Percentiles rank a stretch among this genome's conserved stretches.
phyloP scores from a whole-genome alignment of 2,113 vertebrate species.

The Cyrtonyx montezumae region DNA sequence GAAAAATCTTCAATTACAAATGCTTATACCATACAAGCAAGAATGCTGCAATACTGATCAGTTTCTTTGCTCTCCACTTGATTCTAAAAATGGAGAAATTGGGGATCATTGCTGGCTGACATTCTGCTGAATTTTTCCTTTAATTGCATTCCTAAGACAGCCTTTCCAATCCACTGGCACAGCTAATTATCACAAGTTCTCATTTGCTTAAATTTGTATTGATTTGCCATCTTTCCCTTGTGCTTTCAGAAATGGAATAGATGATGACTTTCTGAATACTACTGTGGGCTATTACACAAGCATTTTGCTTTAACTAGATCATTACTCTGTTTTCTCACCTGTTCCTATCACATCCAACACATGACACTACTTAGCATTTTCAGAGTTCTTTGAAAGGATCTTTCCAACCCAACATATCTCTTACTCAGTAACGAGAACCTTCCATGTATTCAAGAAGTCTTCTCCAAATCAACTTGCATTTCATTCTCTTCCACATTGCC shows the following conservation, averaged over 20 bases:
- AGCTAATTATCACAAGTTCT: neutral
- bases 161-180: neutral
- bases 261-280: neutral
- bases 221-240: neutral
- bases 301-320: neutral
- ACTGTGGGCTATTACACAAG: neutral
- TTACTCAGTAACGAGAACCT: neutral
- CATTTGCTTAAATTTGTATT: neutral
- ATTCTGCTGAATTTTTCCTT: neutral
- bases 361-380: neutral
- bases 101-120: neutral
- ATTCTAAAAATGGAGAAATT: neutral
- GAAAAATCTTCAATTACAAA: neutral
- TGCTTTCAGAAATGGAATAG: neutral
- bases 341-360: neutral
- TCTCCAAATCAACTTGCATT: neutral
- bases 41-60: neutral
- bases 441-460: neutral
- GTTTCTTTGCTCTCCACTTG: neutral
- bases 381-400: slow-evolving; percentile 3
- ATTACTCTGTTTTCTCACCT: neutral
- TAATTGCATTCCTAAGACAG: neutral
- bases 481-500: neutral
- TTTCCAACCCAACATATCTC: neutral
- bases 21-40: neutral